These are phyloP conservation scores for Parus major DNA, from an alignment of 2,113 vertebrate genomes.

Conservation along the genomic window DNA sequence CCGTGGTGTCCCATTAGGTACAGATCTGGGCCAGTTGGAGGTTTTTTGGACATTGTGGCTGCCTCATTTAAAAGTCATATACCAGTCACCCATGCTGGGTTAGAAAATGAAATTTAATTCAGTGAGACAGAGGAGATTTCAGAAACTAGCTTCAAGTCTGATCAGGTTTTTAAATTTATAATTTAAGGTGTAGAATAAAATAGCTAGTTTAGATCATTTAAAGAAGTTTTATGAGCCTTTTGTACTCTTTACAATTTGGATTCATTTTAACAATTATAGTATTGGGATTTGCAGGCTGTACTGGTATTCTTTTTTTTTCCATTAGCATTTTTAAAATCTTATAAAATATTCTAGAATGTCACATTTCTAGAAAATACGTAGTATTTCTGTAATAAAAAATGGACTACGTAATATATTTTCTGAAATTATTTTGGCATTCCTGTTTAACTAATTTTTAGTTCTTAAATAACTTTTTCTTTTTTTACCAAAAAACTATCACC, in stretches of 20 bases:
- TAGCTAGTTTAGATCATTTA: not conserved
- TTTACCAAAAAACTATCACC: fast-evolving
- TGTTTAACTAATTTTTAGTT: not conserved
- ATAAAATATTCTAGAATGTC: not conserved
- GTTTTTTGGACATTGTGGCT: not conserved
- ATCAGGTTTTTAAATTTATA: not conserved
- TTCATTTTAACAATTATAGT: not conserved
- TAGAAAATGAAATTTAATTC: not conserved
- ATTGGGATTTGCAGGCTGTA: not conserved
- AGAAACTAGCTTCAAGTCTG: not conserved
- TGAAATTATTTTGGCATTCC: not conserved
- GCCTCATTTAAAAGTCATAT: not conserved
- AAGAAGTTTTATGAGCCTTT: not conserved
- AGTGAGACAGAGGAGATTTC: not conserved
- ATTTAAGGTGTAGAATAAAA: not conserved
- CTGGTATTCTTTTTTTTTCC: not conserved
- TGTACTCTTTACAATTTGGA: not conserved
- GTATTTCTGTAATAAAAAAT: not conserved
- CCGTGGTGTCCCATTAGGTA: not conserved
- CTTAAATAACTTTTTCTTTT: not conserved
- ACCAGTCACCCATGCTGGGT: not conserved
- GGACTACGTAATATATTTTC: not conserved
- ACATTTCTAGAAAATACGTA: not conserved
- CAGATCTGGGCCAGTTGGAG: not conserved
- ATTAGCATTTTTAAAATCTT: not conserved